Percentiles rank a stretch among this genome's conserved stretches.
Conservation (phyloP, 2,888 invertebrate genomes). For the Gymnoscelis rufifasciata region DNA sequence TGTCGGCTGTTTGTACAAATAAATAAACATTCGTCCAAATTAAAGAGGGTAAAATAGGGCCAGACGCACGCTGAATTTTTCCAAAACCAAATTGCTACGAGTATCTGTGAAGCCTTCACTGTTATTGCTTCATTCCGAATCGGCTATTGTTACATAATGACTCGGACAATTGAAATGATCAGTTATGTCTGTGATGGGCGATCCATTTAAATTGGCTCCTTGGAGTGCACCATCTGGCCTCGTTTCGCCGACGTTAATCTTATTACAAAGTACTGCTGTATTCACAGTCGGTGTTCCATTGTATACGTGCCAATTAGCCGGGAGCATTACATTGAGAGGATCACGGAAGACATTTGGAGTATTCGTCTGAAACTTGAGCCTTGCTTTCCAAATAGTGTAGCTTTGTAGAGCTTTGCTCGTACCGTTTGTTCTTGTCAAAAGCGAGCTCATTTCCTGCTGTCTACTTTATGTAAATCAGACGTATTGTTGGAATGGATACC, state of each 20-base stretch:
- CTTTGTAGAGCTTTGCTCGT: slow-evolving; percentile 3
- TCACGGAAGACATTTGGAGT: slow-evolving; percentile 4
- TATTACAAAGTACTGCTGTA: slow-evolving; percentile 2
- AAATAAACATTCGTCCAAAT: slow-evolving; percentile 68
- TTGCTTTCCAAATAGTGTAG: slow-evolving; percentile 2
- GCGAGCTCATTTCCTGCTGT: slow-evolving; percentile 20
- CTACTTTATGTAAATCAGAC: slow-evolving; percentile 21
- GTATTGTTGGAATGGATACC: slow-evolving; percentile 8
- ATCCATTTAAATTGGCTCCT: background rate
- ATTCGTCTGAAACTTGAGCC: slow-evolving; percentile 7
- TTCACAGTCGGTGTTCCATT: background rate
- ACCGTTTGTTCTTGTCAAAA: slow-evolving; percentile 11
- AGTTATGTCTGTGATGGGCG: slow-evolving; percentile 3
- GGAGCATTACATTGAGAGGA: background rate
- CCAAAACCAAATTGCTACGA: slow-evolving; percentile 39
- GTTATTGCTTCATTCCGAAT: slow-evolving; percentile 39
- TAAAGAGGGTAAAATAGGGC: slow-evolving; percentile 53
- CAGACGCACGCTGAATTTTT: slow-evolving; percentile 36
- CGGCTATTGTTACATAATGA: slow-evolving; percentile 27
- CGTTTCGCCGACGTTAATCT: background rate
- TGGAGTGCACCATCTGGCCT: background rate
- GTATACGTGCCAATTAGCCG: slow-evolving; percentile 6
- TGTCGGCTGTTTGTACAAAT: slow-evolving; percentile 55
- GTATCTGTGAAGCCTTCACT: slow-evolving; percentile 34
- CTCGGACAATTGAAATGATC: slow-evolving; percentile 15